Conservation (phyloP, 2,797 vertebrate species). For the Euthynnus affinis region DNA sequence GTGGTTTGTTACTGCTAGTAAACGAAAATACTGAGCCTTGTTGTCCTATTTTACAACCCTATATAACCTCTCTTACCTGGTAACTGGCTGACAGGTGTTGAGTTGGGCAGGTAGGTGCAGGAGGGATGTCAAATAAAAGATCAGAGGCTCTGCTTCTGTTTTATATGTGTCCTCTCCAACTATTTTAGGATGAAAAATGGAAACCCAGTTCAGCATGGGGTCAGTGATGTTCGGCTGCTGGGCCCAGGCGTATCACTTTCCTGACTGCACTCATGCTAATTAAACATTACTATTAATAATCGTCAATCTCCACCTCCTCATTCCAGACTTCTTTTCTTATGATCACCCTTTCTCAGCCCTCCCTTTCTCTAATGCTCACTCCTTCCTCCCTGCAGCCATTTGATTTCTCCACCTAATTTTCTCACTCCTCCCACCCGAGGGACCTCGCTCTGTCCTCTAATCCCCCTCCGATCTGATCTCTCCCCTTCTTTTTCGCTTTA, state of each 20-base stretch:
- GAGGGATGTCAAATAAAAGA: slow-evolving; percentile 49
- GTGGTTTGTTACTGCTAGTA: neutral
- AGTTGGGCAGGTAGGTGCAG: slow-evolving; percentile 17
- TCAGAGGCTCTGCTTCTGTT: slow-evolving; percentile 48
- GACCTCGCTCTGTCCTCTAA: slow-evolving; percentile 54
- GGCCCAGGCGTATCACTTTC: slow-evolving; percentile 45
- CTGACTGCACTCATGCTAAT: slow-evolving; percentile 54
- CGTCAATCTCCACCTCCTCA: slow-evolving; percentile 35
- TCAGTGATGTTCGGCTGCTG: slow-evolving; percentile 33
- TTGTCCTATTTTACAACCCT: neutral
- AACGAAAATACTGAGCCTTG: neutral
- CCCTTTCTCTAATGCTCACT: slow-evolving; percentile 9
- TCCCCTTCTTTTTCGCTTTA: neutral
- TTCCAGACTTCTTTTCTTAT: slow-evolving; percentile 50
- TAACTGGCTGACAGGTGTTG: slow-evolving; percentile 1
- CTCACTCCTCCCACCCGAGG: slow-evolving; percentile 47
- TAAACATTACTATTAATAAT: slow-evolving; percentile 77
- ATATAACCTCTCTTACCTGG: slow-evolving; percentile 52
- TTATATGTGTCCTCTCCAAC: slow-evolving; percentile 61
- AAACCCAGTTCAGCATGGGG: slow-evolving; percentile 30
- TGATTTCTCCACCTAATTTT: slow-evolving; percentile 58
- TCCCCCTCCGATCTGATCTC: slow-evolving; percentile 44
- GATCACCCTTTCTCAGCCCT: slow-evolving; percentile 10
- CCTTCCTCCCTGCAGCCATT: slow-evolving; percentile 32
- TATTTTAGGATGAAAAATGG: slow-evolving; percentile 69